Conservation (phyloP, 2,888 invertebrate species). For the Stenolophus ochropezus region DNA sequence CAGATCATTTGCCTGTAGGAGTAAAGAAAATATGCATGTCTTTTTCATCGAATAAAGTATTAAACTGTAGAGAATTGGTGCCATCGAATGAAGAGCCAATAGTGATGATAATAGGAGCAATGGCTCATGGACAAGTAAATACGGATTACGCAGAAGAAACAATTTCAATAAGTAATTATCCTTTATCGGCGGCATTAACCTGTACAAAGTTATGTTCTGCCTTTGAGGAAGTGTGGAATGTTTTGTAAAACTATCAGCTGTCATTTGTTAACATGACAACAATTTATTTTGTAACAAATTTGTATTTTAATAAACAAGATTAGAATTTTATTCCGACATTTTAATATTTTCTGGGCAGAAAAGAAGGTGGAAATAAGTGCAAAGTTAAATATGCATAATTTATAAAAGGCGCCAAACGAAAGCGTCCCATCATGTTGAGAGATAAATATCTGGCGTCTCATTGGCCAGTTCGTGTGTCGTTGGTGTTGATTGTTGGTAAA, state of each 20-base stretch:
- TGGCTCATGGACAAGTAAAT: slow-evolving; percentile 96
- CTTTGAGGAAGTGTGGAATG: slow-evolving; percentile 95
- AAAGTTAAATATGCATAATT: slow-evolving; percentile 29
- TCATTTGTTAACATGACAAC: slow-evolving; percentile 44
- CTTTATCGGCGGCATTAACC: slow-evolving; percentile 95
- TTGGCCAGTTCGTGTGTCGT: slow-evolving; percentile 53
- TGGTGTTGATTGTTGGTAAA: slow-evolving; percentile 56
- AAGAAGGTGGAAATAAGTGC: neutral
- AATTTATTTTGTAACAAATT: slow-evolving; percentile 33
- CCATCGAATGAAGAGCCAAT: slow-evolving; percentile 87
- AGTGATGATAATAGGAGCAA: slow-evolving; percentile 94
- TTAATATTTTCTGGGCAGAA: slow-evolving; percentile 1
- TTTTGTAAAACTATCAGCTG: slow-evolving; percentile 74
- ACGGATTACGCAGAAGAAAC: slow-evolving; percentile 93
- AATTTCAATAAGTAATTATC: slow-evolving; percentile 96
- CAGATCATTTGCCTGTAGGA: slow-evolving; percentile 95
- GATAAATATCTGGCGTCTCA: slow-evolving; percentile 50
- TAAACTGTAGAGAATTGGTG: slow-evolving; percentile 85
- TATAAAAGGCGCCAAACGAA: slow-evolving; percentile 54
- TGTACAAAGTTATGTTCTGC: slow-evolving; percentile 96
- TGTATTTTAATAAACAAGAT: slow-evolving; percentile 28
- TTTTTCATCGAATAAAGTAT: slow-evolving; percentile 84
- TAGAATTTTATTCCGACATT: neutral
- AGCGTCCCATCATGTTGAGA: slow-evolving; percentile 52
- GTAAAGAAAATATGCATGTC: slow-evolving; percentile 93